Evolutionary conservation across 2,797 vertebrate genomes (phyloP).

Genomic region (Bucorvus abyssinicus): DNA sequence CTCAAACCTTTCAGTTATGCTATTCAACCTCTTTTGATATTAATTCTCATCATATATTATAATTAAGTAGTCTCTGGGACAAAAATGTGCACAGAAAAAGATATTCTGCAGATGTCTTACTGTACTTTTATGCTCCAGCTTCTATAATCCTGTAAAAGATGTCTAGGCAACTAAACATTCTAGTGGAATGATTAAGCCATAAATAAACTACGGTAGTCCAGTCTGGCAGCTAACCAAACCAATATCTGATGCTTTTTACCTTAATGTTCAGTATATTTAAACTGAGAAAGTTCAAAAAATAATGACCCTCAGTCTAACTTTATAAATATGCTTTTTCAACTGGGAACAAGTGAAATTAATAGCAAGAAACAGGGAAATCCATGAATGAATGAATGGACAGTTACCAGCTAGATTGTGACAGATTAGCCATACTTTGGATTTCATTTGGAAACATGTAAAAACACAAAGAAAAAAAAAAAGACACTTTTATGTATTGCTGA

Average conservation of each 20-base stretch:
- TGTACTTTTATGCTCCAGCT: neutral
- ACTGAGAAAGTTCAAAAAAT: neutral
- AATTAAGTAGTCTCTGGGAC: neutral
- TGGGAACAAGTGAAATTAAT: neutral
- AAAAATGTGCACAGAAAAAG: neutral
- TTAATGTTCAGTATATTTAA: neutral
- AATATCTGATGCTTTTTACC: neutral
- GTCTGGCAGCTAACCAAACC: neutral
- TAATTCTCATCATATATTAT: neutral
- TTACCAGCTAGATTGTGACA: neutral
- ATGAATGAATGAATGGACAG: neutral
- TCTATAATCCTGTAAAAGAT: neutral
- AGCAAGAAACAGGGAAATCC: neutral
- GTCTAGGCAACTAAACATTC: neutral
- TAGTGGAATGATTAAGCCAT: neutral
- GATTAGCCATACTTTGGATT: neutral
- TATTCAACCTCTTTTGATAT: neutral
- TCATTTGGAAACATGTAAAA: neutral
- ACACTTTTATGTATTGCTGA: rapidly evolving
- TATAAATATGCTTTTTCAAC: neutral
- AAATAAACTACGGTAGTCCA: neutral
- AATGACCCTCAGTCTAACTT: neutral
- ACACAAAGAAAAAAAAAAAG: neutral
- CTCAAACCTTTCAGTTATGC: neutral
- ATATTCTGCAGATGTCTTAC: neutral